Evolutionary conservation across 2,888 invertebrate genomes (phyloP).

Genomic region (Mycalesis mineus): DNA sequence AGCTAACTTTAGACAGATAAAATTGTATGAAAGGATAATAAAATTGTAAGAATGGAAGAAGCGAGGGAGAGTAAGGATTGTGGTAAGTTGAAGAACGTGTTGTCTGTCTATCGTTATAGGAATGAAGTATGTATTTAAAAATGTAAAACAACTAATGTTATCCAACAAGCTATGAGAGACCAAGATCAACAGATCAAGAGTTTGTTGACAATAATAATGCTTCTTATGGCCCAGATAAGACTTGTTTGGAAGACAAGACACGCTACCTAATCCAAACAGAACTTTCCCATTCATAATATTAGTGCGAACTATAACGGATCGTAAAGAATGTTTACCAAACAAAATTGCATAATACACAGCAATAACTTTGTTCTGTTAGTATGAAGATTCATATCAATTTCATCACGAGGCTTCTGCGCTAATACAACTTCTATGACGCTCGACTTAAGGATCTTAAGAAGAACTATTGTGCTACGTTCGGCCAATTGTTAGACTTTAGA

Average conservation of each 20-base stretch:
- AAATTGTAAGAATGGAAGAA: too few species aligned
- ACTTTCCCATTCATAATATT: slow-evolving; percentile 14
- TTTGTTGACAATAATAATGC: background rate
- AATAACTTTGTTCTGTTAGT: slow-evolving; percentile 7
- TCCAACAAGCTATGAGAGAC: too few species aligned
- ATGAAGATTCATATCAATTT: slow-evolving; percentile 9
- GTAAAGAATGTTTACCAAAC: slow-evolving; percentile 13
- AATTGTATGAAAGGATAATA: too few species aligned
- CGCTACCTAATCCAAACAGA: background rate
- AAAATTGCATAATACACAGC: slow-evolving; percentile 5
- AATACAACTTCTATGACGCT: background rate
- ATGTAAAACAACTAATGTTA: too few species aligned
- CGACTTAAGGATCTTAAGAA: background rate
- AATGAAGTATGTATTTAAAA: too few species aligned
- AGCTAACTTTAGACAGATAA: too few species aligned
- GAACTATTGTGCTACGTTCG: background rate
- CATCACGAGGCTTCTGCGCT: background rate
- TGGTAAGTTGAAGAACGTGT: too few species aligned
- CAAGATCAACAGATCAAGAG: too few species aligned
- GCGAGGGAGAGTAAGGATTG: too few species aligned
- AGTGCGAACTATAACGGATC: background rate
- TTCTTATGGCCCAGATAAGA: slow-evolving; percentile 1
- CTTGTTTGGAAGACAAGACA: background rate
- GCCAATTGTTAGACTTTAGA: background rate
- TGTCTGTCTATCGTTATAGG: too few species aligned